Conservation (phyloP, 1,140 invertebrate species). For the Apolygus lucorum region DNA sequence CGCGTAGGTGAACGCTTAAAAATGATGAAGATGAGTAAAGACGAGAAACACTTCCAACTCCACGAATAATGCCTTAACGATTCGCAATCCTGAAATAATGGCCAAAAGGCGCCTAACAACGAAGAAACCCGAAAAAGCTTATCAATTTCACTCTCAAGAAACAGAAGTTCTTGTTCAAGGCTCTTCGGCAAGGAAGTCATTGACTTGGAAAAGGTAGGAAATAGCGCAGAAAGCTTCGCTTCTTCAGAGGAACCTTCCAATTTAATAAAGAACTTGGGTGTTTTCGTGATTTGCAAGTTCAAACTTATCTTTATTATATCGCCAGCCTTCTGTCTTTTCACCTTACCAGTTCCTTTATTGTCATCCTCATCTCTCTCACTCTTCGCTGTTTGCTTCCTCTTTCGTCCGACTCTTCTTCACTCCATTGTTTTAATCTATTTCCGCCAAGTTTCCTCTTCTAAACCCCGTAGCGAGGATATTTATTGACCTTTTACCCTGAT, state of each 20-base stretch:
- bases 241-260: not conserved
- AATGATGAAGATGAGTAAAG: too few species aligned
- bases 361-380: not conserved
- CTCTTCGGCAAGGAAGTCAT: too few species aligned
- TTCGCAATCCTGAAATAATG: too few species aligned
- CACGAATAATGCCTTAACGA: too few species aligned
- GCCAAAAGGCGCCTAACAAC: too few species aligned
- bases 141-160: too few species aligned
- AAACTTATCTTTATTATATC: not conserved
- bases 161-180: too few species aligned
- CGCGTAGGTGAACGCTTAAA: too few species aligned
- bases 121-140: too few species aligned
- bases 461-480: not conserved
- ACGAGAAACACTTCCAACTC: too few species aligned
- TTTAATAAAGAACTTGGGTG: not conserved
- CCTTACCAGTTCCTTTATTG: not conserved
- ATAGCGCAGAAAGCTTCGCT: not conserved
- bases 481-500: not conserved
- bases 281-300: not conserved
- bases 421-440: not conserved
- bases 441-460: not conserved
- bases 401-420: not conserved
- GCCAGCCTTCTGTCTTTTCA: not conserved
- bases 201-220: not conserved
- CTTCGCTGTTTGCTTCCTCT: not conserved